Evolutionary conservation across 2,888 invertebrate genomes (phyloP).

Genomic region (Frankliniella intonsa): DNA sequence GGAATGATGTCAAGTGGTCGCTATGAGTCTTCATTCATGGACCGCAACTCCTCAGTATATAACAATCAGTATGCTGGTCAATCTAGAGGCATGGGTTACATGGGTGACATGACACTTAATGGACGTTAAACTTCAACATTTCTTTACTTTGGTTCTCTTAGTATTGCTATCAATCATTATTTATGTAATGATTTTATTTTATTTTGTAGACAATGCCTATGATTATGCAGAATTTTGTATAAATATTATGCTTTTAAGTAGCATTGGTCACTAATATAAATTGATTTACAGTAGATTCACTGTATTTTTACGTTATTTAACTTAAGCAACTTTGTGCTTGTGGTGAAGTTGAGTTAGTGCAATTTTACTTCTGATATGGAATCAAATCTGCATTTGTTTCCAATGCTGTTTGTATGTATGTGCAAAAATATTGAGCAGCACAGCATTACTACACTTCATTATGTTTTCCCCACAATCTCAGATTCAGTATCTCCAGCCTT

Average conservation of each 20-base stretch:
- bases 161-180: slow-evolving; percentile 25
- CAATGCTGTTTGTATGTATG: neutral
- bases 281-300: slow-evolving; percentile 8
- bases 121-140: neutral
- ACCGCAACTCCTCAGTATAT: neutral
- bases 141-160: slow-evolving; percentile 5
- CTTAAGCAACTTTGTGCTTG: slow-evolving; percentile 6
- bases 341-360: neutral
- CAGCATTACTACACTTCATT: neutral
- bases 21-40: neutral
- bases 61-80: neutral
- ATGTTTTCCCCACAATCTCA: neutral
- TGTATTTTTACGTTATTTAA: slow-evolving; percentile 25
- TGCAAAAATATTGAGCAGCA: neutral
- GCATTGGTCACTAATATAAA: slow-evolving; percentile 15
- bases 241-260: slow-evolving; percentile 13
- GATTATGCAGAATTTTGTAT: slow-evolving; percentile 6
- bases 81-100: slow-evolving; percentile 8
- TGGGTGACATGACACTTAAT: neutral
- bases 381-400: neutral
- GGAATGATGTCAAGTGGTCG: neutral
- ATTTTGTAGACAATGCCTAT: slow-evolving; percentile 22
- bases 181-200: slow-evolving; percentile 8
- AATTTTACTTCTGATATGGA: neutral
- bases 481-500: neutral